A percentile compares a stretch with the other conserved stretches of the same genome.
These are phyloP conservation scores for Rhagologus leucostigma DNA, from an alignment of 2,113 vertebrate species.

Conservation along the genomic window DNA sequence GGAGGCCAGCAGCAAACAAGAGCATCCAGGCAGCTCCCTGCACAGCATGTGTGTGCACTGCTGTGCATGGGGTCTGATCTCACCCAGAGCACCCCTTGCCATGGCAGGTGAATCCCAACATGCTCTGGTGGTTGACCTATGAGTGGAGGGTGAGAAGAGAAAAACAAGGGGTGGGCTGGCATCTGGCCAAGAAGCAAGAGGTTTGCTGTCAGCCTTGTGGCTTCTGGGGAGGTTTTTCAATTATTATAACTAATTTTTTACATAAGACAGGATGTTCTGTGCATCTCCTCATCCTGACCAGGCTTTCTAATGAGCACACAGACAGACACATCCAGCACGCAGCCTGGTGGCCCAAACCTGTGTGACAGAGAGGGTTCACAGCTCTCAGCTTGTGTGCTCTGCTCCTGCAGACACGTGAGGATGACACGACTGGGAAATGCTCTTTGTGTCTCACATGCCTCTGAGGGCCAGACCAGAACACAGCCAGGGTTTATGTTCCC, in stretches of 20 bases:
- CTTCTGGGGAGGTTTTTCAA: neutral
- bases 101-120: neutral
- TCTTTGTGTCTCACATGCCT: neutral
- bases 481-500: neutral
- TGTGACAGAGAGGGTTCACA: neutral
- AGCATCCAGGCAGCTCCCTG: neutral
- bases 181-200: neutral
- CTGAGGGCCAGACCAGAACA: neutral
- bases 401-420: neutral
- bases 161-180: neutral
- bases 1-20: neutral
- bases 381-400: neutral
- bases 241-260: neutral
- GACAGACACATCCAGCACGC: neutral
- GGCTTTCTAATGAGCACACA: rapidly evolving
- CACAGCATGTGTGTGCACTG: rapidly evolving
- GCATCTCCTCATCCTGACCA: neutral
- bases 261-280: neutral
- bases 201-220: neutral
- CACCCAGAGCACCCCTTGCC: neutral
- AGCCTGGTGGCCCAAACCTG: neutral
- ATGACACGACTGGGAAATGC: rapidly evolving
- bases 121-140: neutral
- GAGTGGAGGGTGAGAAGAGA: neutral
- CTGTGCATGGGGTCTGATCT: rapidly evolving